Evolutionary conservation across 2,888 invertebrate genomes (phyloP).

Genomic region (Meta bourneti): DNA sequence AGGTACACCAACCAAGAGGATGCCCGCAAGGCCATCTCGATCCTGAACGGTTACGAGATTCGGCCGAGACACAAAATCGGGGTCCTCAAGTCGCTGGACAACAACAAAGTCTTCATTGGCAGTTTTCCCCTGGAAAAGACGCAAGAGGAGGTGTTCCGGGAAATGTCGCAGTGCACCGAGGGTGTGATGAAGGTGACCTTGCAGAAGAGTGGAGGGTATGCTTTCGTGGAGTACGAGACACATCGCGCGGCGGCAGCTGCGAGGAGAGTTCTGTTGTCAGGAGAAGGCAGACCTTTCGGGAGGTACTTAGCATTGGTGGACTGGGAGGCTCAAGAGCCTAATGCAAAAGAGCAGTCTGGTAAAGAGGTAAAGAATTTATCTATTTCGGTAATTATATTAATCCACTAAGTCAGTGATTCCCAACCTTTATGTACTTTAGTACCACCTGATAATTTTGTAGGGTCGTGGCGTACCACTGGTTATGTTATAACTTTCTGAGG

Average conservation of each 20-base stretch:
- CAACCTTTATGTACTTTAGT: too few relatives aligned
- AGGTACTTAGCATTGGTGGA: slow-evolving; percentile 87
- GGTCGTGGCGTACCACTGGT: too few relatives aligned
- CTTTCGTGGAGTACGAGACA: slow-evolving; percentile 89
- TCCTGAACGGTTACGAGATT: slow-evolving; percentile 87
- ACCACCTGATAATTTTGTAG: too few relatives aligned
- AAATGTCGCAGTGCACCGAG: slow-evolving; percentile 84
- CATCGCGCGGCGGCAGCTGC: slow-evolving; percentile 85
- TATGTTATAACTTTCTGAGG: too few relatives aligned
- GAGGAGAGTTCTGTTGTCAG: slow-evolving; percentile 80
- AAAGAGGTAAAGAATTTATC: too few relatives aligned
- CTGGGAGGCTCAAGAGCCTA: slow-evolving; percentile 91
- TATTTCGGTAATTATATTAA: too few relatives aligned
- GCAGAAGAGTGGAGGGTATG: slow-evolving; percentile 89
- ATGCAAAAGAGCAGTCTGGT: slow-evolving; percentile 81
- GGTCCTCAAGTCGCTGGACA: slow-evolving; percentile 90
- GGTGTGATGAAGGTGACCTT: slow-evolving; percentile 86
- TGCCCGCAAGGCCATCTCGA: slow-evolving; percentile 85
- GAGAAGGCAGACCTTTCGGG: slow-evolving; percentile 82
- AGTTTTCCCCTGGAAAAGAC: slow-evolving; percentile 86
- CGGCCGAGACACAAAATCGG: slow-evolving; percentile 85
- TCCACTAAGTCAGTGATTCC: too few relatives aligned
- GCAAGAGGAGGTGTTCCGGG: slow-evolving; percentile 84
- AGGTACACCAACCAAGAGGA: slow-evolving; percentile 84
- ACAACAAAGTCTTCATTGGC: slow-evolving; percentile 89